These are phyloP conservation scores for Porites rus DNA, from an alignment of 92 coral and sea anemone species.

Conservation along the genomic window DNA sequence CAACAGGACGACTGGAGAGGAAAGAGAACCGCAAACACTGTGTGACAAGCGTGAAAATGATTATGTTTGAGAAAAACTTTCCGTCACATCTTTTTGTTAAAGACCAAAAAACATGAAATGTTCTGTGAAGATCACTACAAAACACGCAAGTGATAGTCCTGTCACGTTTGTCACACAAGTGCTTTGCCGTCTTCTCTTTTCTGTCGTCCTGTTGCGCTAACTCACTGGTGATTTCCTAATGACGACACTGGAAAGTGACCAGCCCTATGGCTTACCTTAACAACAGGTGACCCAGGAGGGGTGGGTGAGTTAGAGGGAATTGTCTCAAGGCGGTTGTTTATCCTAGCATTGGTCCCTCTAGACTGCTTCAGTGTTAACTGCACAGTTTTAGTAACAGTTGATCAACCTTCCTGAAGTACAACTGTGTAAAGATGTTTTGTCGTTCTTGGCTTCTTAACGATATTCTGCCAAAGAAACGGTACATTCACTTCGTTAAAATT, in stretches of 20 bases:
- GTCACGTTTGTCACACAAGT: too few relatives aligned
- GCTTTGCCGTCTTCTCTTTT: too few relatives aligned
- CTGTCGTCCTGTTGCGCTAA: too few relatives aligned
- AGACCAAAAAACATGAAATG: too few relatives aligned
- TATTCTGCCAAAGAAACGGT: slow-evolving; percentile 34
- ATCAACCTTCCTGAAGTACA: slow-evolving; percentile 72
- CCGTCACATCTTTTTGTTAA: too few relatives aligned
- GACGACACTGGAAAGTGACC: neutral
- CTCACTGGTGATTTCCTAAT: neutral
- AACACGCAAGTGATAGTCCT: too few relatives aligned
- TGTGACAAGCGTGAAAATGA: too few relatives aligned
- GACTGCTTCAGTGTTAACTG: slow-evolving; percentile 78
- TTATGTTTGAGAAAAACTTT: too few relatives aligned
- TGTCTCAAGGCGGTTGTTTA: slow-evolving; percentile 19
- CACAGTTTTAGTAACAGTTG: slow-evolving; percentile 69
- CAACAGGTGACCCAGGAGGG: slow-evolving; percentile 27
- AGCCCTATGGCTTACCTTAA: neutral
- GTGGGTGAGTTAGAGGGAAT: slow-evolving; percentile 32
- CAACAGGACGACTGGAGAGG: too few relatives aligned
- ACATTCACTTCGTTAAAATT: neutral
- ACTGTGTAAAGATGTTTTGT: slow-evolving; percentile 79
- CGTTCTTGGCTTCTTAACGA: slow-evolving; percentile 78
- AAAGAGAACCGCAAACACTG: too few relatives aligned
- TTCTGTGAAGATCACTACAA: too few relatives aligned
- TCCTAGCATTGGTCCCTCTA: slow-evolving; percentile 20